Evolutionary conservation across 2,113 vertebrate species (phyloP).

Genomic region (Thunnus thynnus): DNA sequence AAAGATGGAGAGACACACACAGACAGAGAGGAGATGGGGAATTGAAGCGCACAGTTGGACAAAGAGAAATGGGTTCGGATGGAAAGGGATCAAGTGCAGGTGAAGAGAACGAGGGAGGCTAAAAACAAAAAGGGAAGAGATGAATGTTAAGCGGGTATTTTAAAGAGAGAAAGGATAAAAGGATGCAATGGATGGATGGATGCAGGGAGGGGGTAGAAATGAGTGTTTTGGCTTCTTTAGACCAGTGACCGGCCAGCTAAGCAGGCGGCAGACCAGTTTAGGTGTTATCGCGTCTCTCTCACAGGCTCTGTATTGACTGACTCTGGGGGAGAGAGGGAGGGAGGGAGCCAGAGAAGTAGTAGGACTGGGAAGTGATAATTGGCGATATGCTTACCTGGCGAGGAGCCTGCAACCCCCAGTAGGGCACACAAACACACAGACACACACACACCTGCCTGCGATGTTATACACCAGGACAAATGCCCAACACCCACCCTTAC

Average conservation of each 20-base stretch:
- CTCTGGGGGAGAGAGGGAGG: conserved; percentile 24
- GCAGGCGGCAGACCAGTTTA: conserved; percentile 68
- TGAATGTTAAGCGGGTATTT: conserved; percentile 53
- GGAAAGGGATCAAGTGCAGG: conserved; percentile 62
- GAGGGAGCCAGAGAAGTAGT: conserved; percentile 21
- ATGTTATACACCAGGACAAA: conserved; percentile 49
- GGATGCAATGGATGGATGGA: conserved; percentile 45
- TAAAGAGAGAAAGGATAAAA: conserved; percentile 42
- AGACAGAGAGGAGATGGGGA: conserved; percentile 13
- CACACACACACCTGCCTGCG: conserved; percentile 32
- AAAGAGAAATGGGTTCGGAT: conserved; percentile 69
- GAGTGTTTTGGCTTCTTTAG: conserved; percentile 65
- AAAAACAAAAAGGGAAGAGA: conserved; percentile 64
- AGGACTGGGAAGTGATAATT: conserved; percentile 78
- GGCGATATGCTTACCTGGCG: conserved; percentile 81
- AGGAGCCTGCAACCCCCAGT: conserved; percentile 67
- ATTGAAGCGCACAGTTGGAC: conserved; percentile 61
- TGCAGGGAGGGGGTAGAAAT: conserved; percentile 45
- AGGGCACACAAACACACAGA: conserved; percentile 55
- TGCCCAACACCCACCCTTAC: conserved; percentile 21
- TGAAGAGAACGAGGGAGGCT: conserved; percentile 33
- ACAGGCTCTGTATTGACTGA: conserved; percentile 60
- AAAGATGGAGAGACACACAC: conserved; percentile 17
- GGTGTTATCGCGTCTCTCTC: conserved; percentile 66
- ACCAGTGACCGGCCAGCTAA: conserved; percentile 66